Conservation (phyloP, 2,113 vertebrate genomes). For the Syrrhaptes paradoxus region DNA sequence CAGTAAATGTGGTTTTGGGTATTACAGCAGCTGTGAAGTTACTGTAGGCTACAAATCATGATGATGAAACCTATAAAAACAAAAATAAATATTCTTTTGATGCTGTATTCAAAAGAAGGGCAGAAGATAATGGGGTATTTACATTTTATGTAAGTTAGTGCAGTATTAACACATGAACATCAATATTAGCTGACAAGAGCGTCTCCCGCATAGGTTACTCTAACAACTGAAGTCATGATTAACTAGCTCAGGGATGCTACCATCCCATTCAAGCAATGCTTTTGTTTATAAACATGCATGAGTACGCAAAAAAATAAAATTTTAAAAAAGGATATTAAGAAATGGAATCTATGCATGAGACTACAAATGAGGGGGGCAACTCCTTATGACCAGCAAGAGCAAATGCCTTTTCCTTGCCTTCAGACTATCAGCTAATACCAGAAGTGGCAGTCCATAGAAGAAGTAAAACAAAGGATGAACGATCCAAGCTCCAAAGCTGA, state of each 20-base stretch:
- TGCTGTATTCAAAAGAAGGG: constrained; percentile 24
- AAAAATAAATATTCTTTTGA: constrained; percentile 59
- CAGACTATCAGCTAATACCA: neutral
- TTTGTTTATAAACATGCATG: neutral
- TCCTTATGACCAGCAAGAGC: neutral
- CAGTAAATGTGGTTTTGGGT: constrained; percentile 60
- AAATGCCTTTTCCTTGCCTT: neutral
- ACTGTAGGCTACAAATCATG: constrained; percentile 67
- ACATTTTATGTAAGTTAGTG: neutral
- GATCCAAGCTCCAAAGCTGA: neutral
- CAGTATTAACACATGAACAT: neutral
- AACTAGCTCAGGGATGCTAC: neutral
- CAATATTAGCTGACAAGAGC: neutral
- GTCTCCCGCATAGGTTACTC: neutral
- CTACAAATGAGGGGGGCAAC: neutral
- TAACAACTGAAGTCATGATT: neutral
- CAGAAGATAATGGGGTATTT: constrained; percentile 12
- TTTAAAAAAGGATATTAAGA: neutral
- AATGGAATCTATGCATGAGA: neutral
- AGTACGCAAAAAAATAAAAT: neutral
- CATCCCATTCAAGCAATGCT: neutral
- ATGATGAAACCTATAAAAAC: constrained; percentile 70
- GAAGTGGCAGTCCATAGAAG: neutral
- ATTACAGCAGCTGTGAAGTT: constrained; percentile 69
- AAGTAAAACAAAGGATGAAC: neutral